Base-by-base conservation (phyloP, 2,888 invertebrate species). In the Sericinus montela region DNA sequence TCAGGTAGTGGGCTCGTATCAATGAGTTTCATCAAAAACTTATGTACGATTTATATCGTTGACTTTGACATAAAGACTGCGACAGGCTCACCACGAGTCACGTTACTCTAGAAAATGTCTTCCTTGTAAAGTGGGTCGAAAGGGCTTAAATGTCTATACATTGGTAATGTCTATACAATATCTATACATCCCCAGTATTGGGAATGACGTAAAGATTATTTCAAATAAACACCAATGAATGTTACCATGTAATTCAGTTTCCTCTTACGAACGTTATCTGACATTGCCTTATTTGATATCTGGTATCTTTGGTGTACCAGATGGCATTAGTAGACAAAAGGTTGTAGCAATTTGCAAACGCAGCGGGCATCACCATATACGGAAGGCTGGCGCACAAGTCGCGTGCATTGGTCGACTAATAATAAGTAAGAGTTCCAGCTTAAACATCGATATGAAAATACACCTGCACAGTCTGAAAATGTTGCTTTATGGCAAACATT, bases 301-400 rank as follows among this genome's bases (percentile, higher is more conserved):
- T 14, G 42, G 43, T 48, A 48, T 32, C 43, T 15, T 13, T 40
- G 50, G 45, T 19, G 60, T 65, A 67, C 66, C 58, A 65, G 68
- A 62, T 55, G 65, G 45, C 46, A 42, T 57, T 62, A 65, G 67
- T 57, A 72, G 77, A 86, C 86, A 86, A 86, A 85, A 78, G 69
- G 68, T 70, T 86, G 87, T 86, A 55, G 77, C 84, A 86, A 86
- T 86, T 86, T 86, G 87, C 86, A 84, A 81, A 65, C 74, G 59
- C 70, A 72, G 75, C 81, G 80, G 68, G 76, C 64, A 54, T 60
- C 59, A 52, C 86, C 85, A 63, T 86, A 55, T 81, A 80, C 47
- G 81, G 80, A 47, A 49, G 55, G 54, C 51, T 49, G 56, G 54
- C 60, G 56, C 57, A 63, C 56, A 55, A 45, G 51, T 11, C 7